Conservation (phyloP, 2,888 invertebrate genomes). For the Halictus ligatus region DNA sequence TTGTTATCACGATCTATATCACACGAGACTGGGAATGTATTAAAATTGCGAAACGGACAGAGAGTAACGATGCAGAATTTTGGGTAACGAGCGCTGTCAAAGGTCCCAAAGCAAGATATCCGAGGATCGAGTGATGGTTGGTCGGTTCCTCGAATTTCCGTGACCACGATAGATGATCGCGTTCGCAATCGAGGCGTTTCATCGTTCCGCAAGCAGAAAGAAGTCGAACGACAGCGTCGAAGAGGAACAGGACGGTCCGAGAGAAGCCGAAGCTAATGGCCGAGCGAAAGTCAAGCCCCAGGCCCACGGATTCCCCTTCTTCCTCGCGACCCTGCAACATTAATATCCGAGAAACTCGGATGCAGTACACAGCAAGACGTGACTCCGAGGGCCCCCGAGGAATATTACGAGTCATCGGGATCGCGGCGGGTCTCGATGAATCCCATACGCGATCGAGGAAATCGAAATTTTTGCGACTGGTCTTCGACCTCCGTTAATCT, state of each 20-base stretch:
- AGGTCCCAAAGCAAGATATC: neutral
- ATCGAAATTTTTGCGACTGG: slow-evolving; percentile 31
- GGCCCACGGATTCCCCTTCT: slow-evolving; percentile 65
- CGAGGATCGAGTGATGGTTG: neutral
- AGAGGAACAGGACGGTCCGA: slow-evolving; percentile 56
- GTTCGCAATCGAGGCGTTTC: slow-evolving; percentile 17
- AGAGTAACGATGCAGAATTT: neutral
- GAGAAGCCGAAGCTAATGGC: slow-evolving; percentile 53
- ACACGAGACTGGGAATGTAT: neutral
- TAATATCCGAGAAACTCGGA: slow-evolving; percentile 76
- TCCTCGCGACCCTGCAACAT: slow-evolving; percentile 71
- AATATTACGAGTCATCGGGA: slow-evolving; percentile 62
- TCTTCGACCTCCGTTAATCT: neutral
- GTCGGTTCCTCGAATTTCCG: neutral
- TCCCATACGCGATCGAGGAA: slow-evolving; percentile 49
- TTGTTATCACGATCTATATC: neutral
- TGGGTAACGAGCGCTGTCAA: neutral
- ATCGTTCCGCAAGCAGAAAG: slow-evolving; percentile 41
- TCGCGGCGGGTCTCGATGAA: slow-evolving; percentile 39
- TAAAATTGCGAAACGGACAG: neutral
- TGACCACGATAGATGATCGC: neutral
- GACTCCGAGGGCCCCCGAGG: slow-evolving; percentile 50
- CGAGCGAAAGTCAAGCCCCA: slow-evolving; percentile 80
- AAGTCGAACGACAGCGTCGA: slow-evolving; percentile 44
- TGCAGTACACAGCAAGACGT: slow-evolving; percentile 65